A percentile compares a stretch with the other conserved stretches of the same genome.
Conservation (phyloP, 2,888 invertebrate genomes). For the Tenthredo notha region DNA sequence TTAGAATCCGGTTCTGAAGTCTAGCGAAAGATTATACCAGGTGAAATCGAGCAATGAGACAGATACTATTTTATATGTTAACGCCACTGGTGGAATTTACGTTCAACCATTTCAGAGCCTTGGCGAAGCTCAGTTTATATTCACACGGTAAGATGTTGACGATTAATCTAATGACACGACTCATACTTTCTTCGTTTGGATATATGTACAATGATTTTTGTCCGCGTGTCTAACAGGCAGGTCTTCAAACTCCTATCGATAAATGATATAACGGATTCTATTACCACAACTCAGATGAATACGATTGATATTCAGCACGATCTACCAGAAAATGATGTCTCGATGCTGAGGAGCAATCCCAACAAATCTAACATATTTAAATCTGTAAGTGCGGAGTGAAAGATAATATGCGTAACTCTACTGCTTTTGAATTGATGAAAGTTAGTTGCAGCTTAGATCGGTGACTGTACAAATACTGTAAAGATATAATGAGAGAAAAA, state of each 20-base stretch:
- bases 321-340: constrained; percentile 71
- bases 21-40: constrained; percentile 76
- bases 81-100: constrained; percentile 76
- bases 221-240: constrained; percentile 64
- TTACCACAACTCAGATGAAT: constrained; percentile 62
- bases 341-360: constrained; percentile 71
- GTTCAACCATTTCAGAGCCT: constrained; percentile 78
- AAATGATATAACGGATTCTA: constrained; percentile 61
- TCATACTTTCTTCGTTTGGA: not conserved
- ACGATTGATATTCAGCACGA: constrained; percentile 69
- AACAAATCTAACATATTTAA: constrained; percentile 69
- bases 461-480: not conserved
- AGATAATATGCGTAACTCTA: not conserved
- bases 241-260: constrained; percentile 67
- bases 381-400: constrained; percentile 66
- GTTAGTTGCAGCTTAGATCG: not conserved
- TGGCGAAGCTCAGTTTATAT: constrained; percentile 77
- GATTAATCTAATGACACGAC: not conserved
- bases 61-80: constrained; percentile 70
- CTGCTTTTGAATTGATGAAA: not conserved
- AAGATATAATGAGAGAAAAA: not conserved
- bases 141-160: constrained; percentile 66
- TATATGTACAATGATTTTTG: not conserved
- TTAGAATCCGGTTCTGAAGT: constrained; percentile 76
- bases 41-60: constrained; percentile 65